Evolutionary conservation across 2,113 vertebrate genomes (phyloP).

Genomic region (Cyprinodon tularosa): DNA sequence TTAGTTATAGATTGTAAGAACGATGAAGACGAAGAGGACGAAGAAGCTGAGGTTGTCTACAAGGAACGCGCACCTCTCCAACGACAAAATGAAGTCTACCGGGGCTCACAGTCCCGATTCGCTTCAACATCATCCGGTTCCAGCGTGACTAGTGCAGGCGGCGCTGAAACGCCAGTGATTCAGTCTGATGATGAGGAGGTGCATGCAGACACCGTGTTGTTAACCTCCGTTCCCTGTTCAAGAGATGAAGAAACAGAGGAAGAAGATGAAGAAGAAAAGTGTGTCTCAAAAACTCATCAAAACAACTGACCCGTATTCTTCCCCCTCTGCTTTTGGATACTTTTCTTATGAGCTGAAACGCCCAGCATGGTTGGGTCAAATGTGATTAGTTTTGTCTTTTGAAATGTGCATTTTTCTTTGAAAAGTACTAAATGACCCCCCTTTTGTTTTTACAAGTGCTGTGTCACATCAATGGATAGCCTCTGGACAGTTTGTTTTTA

Average conservation of each 20-base stretch:
- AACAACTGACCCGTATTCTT: conserved; percentile 30
- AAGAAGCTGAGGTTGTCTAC: conserved; percentile 70
- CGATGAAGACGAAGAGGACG: conserved; percentile 64
- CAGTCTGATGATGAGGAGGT: conserved; percentile 90
- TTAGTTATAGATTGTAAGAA: conserved; percentile 53
- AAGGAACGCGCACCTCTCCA: conserved; percentile 76
- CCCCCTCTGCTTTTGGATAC: conserved; percentile 4
- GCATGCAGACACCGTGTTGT: conserved; percentile 79
- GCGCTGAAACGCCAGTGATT: conserved; percentile 85
- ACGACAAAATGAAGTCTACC: conserved; percentile 54
- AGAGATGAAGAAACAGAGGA: conserved; percentile 73
- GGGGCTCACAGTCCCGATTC: conserved; percentile 80
- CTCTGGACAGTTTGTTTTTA: neutral
- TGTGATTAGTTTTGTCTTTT: conserved; percentile 17
- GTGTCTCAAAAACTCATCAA: conserved; percentile 31
- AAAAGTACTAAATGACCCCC: rapidly evolving
- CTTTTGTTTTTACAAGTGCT: conserved; percentile 1
- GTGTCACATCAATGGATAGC: neutral
- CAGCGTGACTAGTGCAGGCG: conserved; percentile 82
- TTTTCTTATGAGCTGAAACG: conserved; percentile 1
- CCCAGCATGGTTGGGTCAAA: conserved; percentile 41
- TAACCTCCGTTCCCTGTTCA: conserved; percentile 64
- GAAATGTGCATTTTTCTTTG: conserved; percentile 6
- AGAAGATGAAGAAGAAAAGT: conserved; percentile 64
- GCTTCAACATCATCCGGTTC: conserved; percentile 87